Evolutionary conservation across 2,797 vertebrate genomes (phyloP), one percentile per base, ranked within the genome.

Genomic region (Falco rusticolus): DNA sequence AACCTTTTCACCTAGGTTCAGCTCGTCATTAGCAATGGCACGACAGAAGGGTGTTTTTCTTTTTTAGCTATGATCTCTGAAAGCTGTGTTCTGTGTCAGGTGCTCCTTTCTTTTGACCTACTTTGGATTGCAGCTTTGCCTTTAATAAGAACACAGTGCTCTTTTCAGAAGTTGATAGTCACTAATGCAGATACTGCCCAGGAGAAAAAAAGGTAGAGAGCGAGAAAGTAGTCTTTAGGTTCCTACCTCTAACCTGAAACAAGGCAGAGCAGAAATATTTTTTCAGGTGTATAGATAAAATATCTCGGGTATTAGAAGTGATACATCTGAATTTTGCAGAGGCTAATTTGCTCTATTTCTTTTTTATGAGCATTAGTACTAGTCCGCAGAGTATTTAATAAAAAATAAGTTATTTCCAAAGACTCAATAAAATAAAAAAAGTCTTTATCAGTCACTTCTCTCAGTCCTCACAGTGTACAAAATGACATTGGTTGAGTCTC

Each of bases 11-110:
- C 94, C 83, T 75, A 68, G 47, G 71, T 97, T 95, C 96, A 95
- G 98, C 97, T 98, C 98, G 97, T 98, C 96, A 97, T 90, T 97
- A 95, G 87, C 97, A 97, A 97, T 93, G 97, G 95, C 93, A 94
- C 87, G 95, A 93, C 70, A 94, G 87, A 97, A 96, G 97, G 94
- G 94, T 96, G 96, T 59, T 97, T 89, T 68, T 80, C 43, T n/a
- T 33, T 84, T 68, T 76, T 37, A 91, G 51, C 71, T 96, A 91
- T 84, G 86, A 94, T 93, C 69, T 96, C 89, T 95, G 92, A 66
- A 86, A 96, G 93, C 60, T 81, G 16, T 92, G 57, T 89, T 89
- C n/a, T 69, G 48, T 89, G 81, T 92, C 74, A 96, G 86, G 77
- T 89, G 56, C 41, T 84, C 31, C 70, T 92, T 95, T 95, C 76